Conservation (phyloP, 2,113 vertebrate genomes). For the Nannobrachium achirus region DNA sequence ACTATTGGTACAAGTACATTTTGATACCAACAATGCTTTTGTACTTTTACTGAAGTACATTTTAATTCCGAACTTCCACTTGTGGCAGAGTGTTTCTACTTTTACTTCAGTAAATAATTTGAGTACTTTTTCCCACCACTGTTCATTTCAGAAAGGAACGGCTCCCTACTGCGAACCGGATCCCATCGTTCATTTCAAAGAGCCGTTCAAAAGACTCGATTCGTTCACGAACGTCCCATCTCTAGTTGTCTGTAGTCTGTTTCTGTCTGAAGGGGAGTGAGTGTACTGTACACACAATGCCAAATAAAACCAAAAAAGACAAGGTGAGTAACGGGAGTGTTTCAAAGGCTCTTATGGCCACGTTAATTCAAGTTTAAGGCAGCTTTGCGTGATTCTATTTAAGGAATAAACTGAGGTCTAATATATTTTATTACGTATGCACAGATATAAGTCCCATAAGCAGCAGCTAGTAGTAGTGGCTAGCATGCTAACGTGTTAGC, state of each 20-base stretch:
- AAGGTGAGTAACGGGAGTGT: slow-evolving; percentile 82
- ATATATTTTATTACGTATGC: not conserved
- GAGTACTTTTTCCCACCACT: too few species aligned
- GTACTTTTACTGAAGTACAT: too few species aligned
- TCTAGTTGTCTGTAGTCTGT: slow-evolving; percentile 69
- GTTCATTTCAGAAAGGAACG: too few species aligned
- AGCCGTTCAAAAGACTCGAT: too few species aligned
- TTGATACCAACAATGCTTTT: too few species aligned
- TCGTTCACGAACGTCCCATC: too few species aligned
- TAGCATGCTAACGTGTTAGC: slow-evolving; percentile 37
- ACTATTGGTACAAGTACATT: too few species aligned
- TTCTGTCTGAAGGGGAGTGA: slow-evolving; percentile 61
- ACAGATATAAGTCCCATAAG: not conserved
- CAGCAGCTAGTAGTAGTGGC: slow-evolving; percentile 46
- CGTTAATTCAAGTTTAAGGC: not conserved
- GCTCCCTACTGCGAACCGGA: too few species aligned
- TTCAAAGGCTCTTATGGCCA: accelerated
- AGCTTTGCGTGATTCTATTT: not conserved
- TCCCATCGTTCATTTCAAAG: too few species aligned
- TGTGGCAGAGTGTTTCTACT: too few species aligned
- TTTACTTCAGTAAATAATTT: too few species aligned
- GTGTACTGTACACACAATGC: slow-evolving; percentile 85
- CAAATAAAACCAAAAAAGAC: slow-evolving; percentile 97
- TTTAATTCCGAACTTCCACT: too few species aligned
- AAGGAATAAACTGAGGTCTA: not conserved